Evolutionary conservation across 2,797 vertebrate genomes (phyloP), one percentile per base, ranked within the genome.

Genomic region (Eulemur mongoz): DNA sequence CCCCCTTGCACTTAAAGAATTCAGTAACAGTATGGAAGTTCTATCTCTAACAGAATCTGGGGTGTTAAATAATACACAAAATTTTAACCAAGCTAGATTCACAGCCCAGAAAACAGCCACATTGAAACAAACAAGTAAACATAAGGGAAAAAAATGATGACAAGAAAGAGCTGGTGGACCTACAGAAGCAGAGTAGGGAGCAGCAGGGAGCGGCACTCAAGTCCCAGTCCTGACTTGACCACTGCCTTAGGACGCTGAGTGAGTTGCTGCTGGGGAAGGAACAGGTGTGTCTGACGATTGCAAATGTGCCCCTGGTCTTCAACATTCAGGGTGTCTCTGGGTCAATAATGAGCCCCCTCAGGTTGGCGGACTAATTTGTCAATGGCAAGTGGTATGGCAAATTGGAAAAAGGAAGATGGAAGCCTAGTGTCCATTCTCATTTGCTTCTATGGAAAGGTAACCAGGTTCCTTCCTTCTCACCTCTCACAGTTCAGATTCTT

Each of bases 91-190:
- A 75, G 30, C 35, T 78, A 23, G 48, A 54, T 35, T 89, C 20
- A 85, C 13, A 72, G 23, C 73, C 76, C 75, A 94, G 78, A 91
- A 94, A 73, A 63, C 18, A 76, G 82, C 70, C 54, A 59, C 35
- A 82, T 75, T 73, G 22, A 67, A 95, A 65, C 81, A 65, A 76
- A 80, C 10, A 48, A 88, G 35, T 54, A 10, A 82, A 75, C 4
- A 4, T 4, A 6, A 45, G 8, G 11, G 7, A 0, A 27, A 57
- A 17, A 59, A 22, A 35, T 6, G 1, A 45, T 5, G 22, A 43
- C 54, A 63, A 92, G 52, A 72, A 89, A 54, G 48, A 89, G n/a
- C 48, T 12, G 3, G 25, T 48, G 22, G 32, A 23, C 63, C 0
- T 15, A 20, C 9, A 80, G 63, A 25, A n/a, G 15, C 0, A 25